Evolutionary conservation across 2,113 vertebrate genomes (phyloP).

Genomic region (Aldabrachelys gigantea): DNA sequence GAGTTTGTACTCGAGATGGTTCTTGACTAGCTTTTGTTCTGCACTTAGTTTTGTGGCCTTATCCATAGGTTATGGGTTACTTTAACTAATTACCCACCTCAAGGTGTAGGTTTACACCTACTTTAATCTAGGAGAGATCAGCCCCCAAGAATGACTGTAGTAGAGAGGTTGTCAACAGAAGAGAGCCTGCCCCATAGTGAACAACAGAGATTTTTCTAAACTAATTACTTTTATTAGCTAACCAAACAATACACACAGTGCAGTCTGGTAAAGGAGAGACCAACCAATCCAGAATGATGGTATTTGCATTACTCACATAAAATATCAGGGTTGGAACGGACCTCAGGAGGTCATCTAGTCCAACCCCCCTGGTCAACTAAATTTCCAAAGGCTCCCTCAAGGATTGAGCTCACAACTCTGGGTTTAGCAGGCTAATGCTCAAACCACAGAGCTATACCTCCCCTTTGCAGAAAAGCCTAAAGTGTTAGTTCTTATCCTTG

Average conservation of each 20-base stretch:
- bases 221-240: not conserved
- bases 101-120: not conserved
- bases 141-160: not conserved
- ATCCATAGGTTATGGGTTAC: not conserved
- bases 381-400: too few relatives aligned
- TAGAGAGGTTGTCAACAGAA: not conserved
- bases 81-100: not conserved
- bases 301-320: not conserved
- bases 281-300: not conserved
- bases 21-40: rapidly evolving
- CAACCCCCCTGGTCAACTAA: too few relatives aligned
- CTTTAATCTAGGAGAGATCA: not conserved
- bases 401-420: too few relatives aligned
- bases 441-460: too few relatives aligned
- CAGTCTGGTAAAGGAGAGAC: not conserved
- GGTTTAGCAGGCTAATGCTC: too few relatives aligned
- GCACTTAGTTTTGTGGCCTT: not conserved
- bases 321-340: too few relatives aligned
- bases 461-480: not conserved
- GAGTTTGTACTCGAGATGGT: not conserved
- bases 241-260: not conserved
- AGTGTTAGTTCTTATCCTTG: not conserved
- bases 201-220: not conserved
- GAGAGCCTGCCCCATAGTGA: not conserved
- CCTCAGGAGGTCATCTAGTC: too few relatives aligned